Conservation (phyloP, 2,113 vertebrate genomes). For the Mola mola region DNA sequence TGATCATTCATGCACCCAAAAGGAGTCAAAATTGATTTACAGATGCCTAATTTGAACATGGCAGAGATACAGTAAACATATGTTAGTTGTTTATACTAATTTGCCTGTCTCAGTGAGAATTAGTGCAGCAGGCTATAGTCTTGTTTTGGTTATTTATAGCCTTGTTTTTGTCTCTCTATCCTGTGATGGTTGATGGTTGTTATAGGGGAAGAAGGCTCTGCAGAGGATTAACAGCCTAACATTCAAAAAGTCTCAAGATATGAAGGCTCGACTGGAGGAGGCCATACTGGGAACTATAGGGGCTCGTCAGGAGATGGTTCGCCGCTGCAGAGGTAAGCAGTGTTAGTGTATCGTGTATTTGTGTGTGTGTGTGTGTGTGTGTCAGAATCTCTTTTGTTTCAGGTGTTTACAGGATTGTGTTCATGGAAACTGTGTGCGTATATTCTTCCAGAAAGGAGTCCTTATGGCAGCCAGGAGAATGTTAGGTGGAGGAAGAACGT, state of each 20-base stretch:
- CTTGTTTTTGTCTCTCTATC: not conserved
- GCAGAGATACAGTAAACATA: not conserved
- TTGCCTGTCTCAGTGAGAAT: not conserved
- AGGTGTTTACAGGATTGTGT: constrained; percentile 1
- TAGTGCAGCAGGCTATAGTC: not conserved
- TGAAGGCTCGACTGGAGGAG: constrained; percentile 92
- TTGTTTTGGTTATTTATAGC: not conserved
- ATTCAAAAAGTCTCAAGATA: constrained; percentile 94
- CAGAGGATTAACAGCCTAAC: constrained; percentile 92
- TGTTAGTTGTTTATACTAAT: not conserved
- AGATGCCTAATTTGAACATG: not conserved
- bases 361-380: constrained; percentile 3
- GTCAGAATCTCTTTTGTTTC: not conserved
- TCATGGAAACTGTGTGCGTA: constrained; percentile 13
- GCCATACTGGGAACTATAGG: constrained; percentile 91
- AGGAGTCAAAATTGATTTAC: not conserved
- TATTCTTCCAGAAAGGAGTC: constrained; percentile 84
- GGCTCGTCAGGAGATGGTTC: constrained; percentile 93
- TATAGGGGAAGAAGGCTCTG: constrained; percentile 88
- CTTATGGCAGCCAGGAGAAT: constrained; percentile 89
- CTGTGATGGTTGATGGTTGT: not conserved
- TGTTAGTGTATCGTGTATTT: not conserved
- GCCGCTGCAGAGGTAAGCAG: constrained; percentile 86
- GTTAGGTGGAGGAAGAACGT: constrained; percentile 92
- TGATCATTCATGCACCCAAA: not conserved